These are phyloP conservation scores for Subanguina moxae DNA, from an alignment of 1,140 invertebrate species.

Conservation along the genomic window DNA sequence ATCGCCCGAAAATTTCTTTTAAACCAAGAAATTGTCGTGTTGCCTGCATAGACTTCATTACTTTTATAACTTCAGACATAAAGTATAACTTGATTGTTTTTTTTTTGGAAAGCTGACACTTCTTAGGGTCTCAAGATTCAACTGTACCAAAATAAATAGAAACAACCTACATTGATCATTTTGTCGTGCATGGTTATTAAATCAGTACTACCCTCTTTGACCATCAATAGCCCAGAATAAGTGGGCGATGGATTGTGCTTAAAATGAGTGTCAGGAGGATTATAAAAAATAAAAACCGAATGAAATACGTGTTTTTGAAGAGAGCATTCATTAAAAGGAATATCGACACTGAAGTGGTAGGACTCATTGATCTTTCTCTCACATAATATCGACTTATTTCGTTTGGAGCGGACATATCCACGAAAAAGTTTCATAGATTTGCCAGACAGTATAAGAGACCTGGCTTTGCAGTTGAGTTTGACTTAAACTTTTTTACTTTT, in stretches of 20 bases:
- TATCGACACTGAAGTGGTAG: slow-evolving; percentile 22
- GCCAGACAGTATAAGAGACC: slow-evolving; percentile 23
- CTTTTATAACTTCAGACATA: too few relatives aligned
- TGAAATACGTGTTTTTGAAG: slow-evolving; percentile 20
- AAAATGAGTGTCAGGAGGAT: not conserved
- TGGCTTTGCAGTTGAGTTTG: slow-evolving; percentile 22
- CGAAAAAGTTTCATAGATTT: slow-evolving; percentile 35
- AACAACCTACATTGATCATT: slow-evolving; percentile 22
- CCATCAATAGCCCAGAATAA: slow-evolving; percentile 25
- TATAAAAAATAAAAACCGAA: not conserved
- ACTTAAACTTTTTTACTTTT: too few relatives aligned
- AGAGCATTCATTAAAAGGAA: slow-evolving; percentile 27
- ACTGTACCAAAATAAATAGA: not conserved
- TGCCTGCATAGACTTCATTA: too few relatives aligned
- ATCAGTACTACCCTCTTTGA: slow-evolving; percentile 37
- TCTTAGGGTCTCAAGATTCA: too few relatives aligned
- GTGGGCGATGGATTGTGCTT: slow-evolving; percentile 7
- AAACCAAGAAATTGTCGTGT: too few relatives aligned
- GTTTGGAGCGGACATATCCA: slow-evolving; percentile 18
- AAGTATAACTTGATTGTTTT: too few relatives aligned
- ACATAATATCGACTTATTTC: slow-evolving; percentile 22
- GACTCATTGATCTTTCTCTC: slow-evolving; percentile 25
- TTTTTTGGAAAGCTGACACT: too few relatives aligned
- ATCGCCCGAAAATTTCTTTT: too few relatives aligned
- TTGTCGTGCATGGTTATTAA: slow-evolving; percentile 32